These are phyloP conservation scores for Zoanthus solanderi DNA, from an alignment of 92 coral and sea anemone species.

Conservation along the genomic window DNA sequence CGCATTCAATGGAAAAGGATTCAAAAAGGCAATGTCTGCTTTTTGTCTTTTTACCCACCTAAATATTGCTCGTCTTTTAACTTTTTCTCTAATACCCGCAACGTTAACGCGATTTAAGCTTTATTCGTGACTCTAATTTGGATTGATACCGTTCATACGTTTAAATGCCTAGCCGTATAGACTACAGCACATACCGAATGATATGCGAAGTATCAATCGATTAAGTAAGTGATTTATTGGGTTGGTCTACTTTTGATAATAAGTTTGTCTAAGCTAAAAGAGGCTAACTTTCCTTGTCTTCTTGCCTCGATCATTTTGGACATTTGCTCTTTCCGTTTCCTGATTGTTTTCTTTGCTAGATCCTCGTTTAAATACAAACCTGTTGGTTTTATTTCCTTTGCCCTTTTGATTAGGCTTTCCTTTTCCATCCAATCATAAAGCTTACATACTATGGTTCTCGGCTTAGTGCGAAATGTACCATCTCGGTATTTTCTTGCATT, in stretches of 20 bases:
- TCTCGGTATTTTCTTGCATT: not conserved
- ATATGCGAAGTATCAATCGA: not conserved
- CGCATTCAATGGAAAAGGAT: slow-evolving; percentile 6
- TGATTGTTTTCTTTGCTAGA: slow-evolving; percentile 19
- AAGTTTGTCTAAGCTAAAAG: not conserved
- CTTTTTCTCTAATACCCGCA: not conserved
- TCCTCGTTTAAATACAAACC: slow-evolving; percentile 24
- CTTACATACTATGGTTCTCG: slow-evolving; percentile 33
- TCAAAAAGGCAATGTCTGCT: slow-evolving; percentile 1
- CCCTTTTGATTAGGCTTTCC: not conserved
- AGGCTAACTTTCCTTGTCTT: slow-evolving; percentile 23
- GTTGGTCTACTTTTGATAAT: not conserved
- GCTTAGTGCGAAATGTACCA: slow-evolving; percentile 19
- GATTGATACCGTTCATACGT: not conserved
- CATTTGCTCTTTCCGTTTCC: slow-evolving; percentile 21
- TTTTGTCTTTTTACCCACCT: slow-evolving; percentile 16
- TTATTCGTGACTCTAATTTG: not conserved
- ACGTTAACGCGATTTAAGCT: slow-evolving; percentile 7
- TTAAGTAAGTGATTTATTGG: not conserved
- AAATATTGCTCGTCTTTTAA: slow-evolving; percentile 12
- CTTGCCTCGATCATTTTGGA: slow-evolving; percentile 19
- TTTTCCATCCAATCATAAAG: slow-evolving; percentile 40
- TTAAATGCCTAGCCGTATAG: not conserved
- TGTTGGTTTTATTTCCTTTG: slow-evolving; percentile 20
- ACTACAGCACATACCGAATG: not conserved